Conservation (phyloP, 2,888 invertebrate species). For the Bellardia bayeri region DNA sequence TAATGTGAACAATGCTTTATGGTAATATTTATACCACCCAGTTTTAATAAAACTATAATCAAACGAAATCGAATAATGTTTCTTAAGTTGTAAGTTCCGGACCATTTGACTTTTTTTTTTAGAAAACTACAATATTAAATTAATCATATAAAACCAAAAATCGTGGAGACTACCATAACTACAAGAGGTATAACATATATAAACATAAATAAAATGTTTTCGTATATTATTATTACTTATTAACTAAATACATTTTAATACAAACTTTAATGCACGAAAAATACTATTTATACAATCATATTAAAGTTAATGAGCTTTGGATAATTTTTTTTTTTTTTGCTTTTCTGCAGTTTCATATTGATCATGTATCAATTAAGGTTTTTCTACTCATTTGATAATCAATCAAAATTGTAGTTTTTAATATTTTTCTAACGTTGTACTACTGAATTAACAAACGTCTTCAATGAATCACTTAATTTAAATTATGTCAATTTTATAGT, state of each 20-base stretch:
- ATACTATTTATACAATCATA: neutral
- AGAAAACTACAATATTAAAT: too few species aligned
- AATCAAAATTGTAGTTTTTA: neutral
- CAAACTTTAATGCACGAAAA: neutral
- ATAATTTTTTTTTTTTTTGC: neutral
- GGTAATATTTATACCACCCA: too few species aligned
- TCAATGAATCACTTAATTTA: neutral
- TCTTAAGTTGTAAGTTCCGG: too few species aligned
- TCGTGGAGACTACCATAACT: too few species aligned
- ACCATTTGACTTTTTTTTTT: too few species aligned
- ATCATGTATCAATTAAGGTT: slow-evolving; percentile 13
- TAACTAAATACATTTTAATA: neutral
- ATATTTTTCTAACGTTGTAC: neutral
- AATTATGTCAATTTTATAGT: neutral
- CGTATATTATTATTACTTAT: neutral
- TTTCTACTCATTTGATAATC: slow-evolving; percentile 3
- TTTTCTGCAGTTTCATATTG: neutral
- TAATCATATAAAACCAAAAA: too few species aligned
- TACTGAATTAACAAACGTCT: neutral
- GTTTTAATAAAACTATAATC: too few species aligned
- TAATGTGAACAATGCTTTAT: too few species aligned
- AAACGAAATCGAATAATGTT: too few species aligned
- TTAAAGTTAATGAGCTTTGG: neutral
- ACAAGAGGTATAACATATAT: too few species aligned
- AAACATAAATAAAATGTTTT: too few species aligned